These are phyloP conservation scores for Zhengitettix transpicula DNA, from an alignment of 2,888 invertebrate species.

Conservation along the genomic window DNA sequence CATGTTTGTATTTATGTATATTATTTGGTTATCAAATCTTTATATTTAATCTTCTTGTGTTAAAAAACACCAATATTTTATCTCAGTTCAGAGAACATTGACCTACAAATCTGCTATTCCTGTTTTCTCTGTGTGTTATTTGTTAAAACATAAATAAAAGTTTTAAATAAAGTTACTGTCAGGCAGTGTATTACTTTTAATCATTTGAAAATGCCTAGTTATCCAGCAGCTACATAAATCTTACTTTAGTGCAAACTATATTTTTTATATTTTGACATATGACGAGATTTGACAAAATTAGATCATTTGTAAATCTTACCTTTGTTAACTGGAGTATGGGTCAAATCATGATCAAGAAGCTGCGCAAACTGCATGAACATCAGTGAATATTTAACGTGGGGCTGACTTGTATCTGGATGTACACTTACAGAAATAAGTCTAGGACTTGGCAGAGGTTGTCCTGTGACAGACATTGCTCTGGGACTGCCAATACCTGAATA, in stretches of 20 bases:
- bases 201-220: too few species aligned
- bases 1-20: not conserved
- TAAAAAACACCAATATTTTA: not conserved
- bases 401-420: slow-evolving; percentile 27
- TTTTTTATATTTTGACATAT: too few species aligned
- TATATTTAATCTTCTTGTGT: too few species aligned
- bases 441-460: slow-evolving; percentile 27
- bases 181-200: too few species aligned
- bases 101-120: not conserved
- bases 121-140: not conserved
- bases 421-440: slow-evolving; percentile 29
- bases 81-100: too few species aligned
- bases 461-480: slow-evolving; percentile 22
- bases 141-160: not conserved
- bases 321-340: slow-evolving; percentile 33
- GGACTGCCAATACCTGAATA: slow-evolving; percentile 23
- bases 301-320: slow-evolving; percentile 16
- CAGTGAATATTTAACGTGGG: slow-evolving; percentile 29
- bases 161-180: too few species aligned
- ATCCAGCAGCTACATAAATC: too few species aligned
- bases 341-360: slow-evolving; percentile 36
- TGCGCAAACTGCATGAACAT: slow-evolving; percentile 39
- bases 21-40: too few species aligned
- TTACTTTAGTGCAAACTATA: too few species aligned
- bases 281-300: not conserved